Base-by-base conservation (phyloP, 2,113 vertebrate genomes). In the Noturus placidus region DNA sequence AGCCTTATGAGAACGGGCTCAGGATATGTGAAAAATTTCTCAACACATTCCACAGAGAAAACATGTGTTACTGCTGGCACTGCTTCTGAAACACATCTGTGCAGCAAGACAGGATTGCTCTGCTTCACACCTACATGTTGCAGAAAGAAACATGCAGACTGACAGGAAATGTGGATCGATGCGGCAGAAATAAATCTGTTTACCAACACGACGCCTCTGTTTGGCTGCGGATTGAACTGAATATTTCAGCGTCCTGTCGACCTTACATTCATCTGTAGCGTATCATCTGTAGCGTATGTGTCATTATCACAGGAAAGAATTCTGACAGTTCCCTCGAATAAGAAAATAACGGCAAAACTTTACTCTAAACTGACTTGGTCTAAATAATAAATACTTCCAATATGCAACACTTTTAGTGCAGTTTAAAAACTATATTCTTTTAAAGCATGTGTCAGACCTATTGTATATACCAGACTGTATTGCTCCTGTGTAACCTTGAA, bases 61-160 rank as follows among this genome's bases (percentile, higher is more conserved):
- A 92, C 92, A 92, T 80, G 89, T 94, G 92, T 88, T 87, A 79
- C 88, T 88, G 87, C 91, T 93, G 92, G 91, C 89, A 87, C 46
- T 8, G n/a, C 77, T 83, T 86, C 87, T 90, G 87, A 92, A 90
- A 85, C 79, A 38, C 91, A 93, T 91, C 93, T 94, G 93, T 90
- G 87, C 56, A 84, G 65, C 69, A 2, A 87, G 22, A 9, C 76
- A 42, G 59, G 56, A 59, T 30, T 30, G 59, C 35, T 59, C 52
- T 14, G 17, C 59, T 78, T 80, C 74, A 72, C 70, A 80, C 52
- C 46, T 89, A 74, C 79, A 22, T 11, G 20, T 33, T 27, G n/a
- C n/a, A 79, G 70, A 72, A 57, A 27, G 20, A 56, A 70, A 50
- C 27, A 1, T 65, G 42, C 46, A 15, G 30, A 30, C n/a, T 20